Conservation (phyloP, 1,140 invertebrate species). For the Probaryconus sp. region DNA sequence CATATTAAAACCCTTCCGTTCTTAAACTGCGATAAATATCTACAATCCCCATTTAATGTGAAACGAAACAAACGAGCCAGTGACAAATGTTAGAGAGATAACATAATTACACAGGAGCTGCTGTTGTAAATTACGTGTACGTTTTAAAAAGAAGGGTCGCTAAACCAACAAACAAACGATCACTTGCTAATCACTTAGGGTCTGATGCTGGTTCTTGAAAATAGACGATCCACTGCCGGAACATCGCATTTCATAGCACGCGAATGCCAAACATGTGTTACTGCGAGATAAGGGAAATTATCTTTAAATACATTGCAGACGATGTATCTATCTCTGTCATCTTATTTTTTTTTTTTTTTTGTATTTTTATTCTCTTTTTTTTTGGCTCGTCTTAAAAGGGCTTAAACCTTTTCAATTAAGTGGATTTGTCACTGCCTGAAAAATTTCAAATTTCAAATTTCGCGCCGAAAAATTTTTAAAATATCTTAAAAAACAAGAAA, state of each 20-base stretch:
- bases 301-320: conserved; percentile 53
- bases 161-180: conserved; percentile 5
- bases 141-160: conserved; percentile 6
- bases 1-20: too few species aligned
- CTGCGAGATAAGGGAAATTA: conserved; percentile 66
- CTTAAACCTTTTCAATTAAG: conserved; percentile 6
- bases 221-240: conserved; percentile 54
- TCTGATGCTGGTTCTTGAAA: conserved; percentile 35
- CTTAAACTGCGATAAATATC: too few species aligned
- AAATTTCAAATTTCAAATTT: too few species aligned
- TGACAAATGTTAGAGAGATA: too few species aligned
- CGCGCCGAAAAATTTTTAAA: too few species aligned
- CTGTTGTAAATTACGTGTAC: too few species aligned
- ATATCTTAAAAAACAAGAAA: too few species aligned
- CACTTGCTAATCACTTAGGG: conserved; percentile 31
- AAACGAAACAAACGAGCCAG: too few species aligned
- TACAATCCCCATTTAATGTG: too few species aligned
- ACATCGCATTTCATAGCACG: conserved; percentile 65
- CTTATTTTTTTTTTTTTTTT: conserved; percentile 35
- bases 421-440: conserved; percentile 7
- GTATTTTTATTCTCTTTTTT: conserved; percentile 26
- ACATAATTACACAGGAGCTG: too few species aligned
- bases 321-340: conserved; percentile 34
- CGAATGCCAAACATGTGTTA: conserved; percentile 67
- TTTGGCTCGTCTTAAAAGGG: background rate